Evolutionary conservation across 2,888 invertebrate genomes (phyloP), one percentile per base, ranked within the genome.

Genomic region (Thyatira batis): DNA sequence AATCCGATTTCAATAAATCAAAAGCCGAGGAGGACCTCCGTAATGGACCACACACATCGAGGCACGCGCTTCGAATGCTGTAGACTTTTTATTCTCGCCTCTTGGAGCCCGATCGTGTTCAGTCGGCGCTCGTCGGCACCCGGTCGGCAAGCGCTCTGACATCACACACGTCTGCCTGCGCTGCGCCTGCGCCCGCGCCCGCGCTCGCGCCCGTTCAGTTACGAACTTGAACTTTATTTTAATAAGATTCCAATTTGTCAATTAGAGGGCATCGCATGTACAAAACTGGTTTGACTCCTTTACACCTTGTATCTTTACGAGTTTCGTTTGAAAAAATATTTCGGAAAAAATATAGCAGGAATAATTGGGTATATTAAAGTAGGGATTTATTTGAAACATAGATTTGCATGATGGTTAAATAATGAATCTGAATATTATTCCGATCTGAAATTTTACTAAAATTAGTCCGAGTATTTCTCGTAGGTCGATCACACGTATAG

Each of bases 241-340:
- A 94, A 94, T 94, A 93, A 94, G 93, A 93, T 93, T 94, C 94
- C 93, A 94, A 94, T 94, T 94, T 94, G 94, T 94, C 94, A 94
- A 94, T 94, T 94, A 94, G 92, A 91, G 92, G 91, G 92, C 89
- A 87, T 85, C 85, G 88, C 81, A 84, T 87, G 84, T 78, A 79
- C 78, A 63, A 82, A 89, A 90, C 90, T 77, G 88, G 89, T 90
- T 90, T 88, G 84, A 85, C 87, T 87, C 77, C 87, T 89, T 87
- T 85, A 85, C 85, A 84, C 84, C 83, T 86, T 78, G 80, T 84
- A 80, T 82, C 82, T 84, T 78, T 78, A 80, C 74, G 78, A 76
- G 76, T 73, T 81, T 75, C 69, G 78, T 80, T 83, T 84, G 73
- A 74, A 78, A 76, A 74, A 76, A 71, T 67, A 71, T 78, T 76